Evolutionary conservation across 1,140 invertebrate genomes (phyloP).

Genomic region (Planococcus citri): DNA sequence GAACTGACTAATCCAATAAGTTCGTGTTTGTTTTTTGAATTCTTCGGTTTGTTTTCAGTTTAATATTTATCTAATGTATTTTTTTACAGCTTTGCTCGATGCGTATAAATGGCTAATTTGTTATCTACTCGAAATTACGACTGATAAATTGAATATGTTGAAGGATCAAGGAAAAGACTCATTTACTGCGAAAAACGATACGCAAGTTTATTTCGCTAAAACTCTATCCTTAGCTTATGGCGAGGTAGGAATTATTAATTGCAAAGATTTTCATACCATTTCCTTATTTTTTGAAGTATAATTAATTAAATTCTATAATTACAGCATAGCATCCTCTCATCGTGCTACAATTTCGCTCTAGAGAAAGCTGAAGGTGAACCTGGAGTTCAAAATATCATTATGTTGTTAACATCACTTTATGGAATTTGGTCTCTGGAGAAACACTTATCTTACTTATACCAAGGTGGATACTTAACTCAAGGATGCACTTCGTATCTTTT

Average conservation of each 20-base stretch:
- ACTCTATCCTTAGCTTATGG: constrained; percentile 63
- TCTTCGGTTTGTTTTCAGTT: constrained; percentile 24
- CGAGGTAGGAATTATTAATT: constrained; percentile 38
- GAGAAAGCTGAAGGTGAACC: constrained; percentile 24
- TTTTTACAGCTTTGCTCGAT: constrained; percentile 51
- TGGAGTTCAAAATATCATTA: constrained; percentile 42
- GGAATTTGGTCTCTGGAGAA: constrained; percentile 58
- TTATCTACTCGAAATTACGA: constrained; percentile 57
- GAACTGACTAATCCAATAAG: constrained; percentile 31
- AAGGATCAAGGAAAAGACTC: constrained; percentile 43
- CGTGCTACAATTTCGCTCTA: background rate
- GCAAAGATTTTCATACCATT: background rate
- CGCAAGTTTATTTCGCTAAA: constrained; percentile 66
- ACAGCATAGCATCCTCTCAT: background rate
- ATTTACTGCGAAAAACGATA: constrained; percentile 64
- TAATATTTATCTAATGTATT: too few relatives aligned
- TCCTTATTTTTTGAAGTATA: background rate
- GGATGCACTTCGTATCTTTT: constrained; percentile 21
- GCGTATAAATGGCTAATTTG: constrained; percentile 75
- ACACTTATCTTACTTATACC: constrained; percentile 60
- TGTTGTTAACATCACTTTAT: constrained; percentile 54
- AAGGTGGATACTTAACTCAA: constrained; percentile 33
- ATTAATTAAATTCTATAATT: background rate
- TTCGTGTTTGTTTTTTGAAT: constrained; percentile 20
- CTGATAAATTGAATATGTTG: constrained; percentile 45